Base-by-base conservation (phyloP, 2,113 vertebrate species). In the Salvelinus alpinus region DNA sequence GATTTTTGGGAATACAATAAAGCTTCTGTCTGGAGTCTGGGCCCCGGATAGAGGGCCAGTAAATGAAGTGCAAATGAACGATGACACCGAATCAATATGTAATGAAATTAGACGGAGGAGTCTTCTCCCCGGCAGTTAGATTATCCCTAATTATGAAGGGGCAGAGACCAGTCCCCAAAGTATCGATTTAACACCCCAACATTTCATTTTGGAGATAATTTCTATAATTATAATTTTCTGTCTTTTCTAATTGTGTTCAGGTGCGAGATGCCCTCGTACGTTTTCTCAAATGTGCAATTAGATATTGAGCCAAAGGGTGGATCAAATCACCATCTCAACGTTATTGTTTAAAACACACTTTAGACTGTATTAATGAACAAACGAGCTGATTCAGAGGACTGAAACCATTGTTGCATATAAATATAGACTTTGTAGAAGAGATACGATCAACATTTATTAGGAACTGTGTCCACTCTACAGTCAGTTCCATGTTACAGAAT, bases 161-260 rank as follows among this genome's bases (percentile, higher is more conserved):
- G 66, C 85, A 64, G 0, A 48, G 70, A 64, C 76, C 80, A 77
- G 75, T 78, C 59, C 77, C 64, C 77, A 73, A 79, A 72, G 34
- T 4, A 84, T 84, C 75, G 80, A 88, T 89, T 83, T 84, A 88
- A 83, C 79, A 76, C 69, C 29, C 62, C 24, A 70, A 84, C 78
- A 87, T 86, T 71, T 80, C 65, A 64, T 65, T 83, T 86, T 76
- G 64, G 82, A 80, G 75, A 84, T 87, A 79, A 87, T 88, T 87
- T 82, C 62, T 72, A 82, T 57, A 71, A 25, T 38, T 60, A 54
- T 62, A 25, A 13, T n/a, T 64, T 13, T 60, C 57, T 84, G 67
- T 86, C 64, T 20, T 47, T 76, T 76, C 68, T 79, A 64, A 59
- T 78, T 75, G 51, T 18, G 12, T 54, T 54, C 51, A 54, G 51